Evolutionary conservation across 2,888 invertebrate genomes (phyloP).

Genomic region (Xestia ashworthii): DNA sequence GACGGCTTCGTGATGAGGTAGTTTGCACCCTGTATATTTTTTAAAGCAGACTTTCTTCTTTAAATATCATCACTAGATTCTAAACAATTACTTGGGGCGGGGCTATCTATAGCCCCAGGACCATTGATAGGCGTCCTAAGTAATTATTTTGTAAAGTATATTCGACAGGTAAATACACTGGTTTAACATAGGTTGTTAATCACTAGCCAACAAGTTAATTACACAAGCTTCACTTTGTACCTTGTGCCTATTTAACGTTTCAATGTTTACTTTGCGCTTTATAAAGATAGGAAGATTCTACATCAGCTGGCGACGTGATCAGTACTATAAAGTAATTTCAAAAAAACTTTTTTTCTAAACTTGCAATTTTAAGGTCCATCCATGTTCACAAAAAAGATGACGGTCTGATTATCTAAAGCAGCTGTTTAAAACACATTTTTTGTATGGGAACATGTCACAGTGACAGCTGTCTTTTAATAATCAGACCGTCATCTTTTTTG

Average conservation of each 20-base stretch:
- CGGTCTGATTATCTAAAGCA: too few species aligned
- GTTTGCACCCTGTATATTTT: too few species aligned
- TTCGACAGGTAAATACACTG: slow-evolving; percentile 28
- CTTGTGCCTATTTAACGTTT: slow-evolving; percentile 16
- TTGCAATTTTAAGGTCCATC: not conserved
- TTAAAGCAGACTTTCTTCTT: too few species aligned
- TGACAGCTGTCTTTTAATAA: too few species aligned
- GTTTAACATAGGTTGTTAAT: slow-evolving; percentile 34
- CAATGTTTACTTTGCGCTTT: slow-evolving; percentile 3
- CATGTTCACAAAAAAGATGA: too few species aligned
- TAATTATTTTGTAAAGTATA: slow-evolving; percentile 16
- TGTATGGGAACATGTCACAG: too few species aligned
- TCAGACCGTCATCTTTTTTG: too few species aligned
- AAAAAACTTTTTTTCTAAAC: not conserved
- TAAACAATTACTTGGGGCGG: not conserved
- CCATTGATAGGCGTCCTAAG: not conserved
- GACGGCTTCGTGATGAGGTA: too few species aligned
- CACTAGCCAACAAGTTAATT: slow-evolving; percentile 45
- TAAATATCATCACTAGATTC: not conserved
- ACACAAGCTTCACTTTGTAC: slow-evolving; percentile 4
- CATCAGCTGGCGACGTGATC: not conserved
- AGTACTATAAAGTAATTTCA: not conserved
- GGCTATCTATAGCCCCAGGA: not conserved
- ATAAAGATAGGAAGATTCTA: not conserved
- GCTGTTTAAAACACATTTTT: too few species aligned